Percentiles rank a stretch among this genome's conserved stretches.
Conservation (phyloP, 2,888 invertebrate genomes). For the Cephus runcator region DNA sequence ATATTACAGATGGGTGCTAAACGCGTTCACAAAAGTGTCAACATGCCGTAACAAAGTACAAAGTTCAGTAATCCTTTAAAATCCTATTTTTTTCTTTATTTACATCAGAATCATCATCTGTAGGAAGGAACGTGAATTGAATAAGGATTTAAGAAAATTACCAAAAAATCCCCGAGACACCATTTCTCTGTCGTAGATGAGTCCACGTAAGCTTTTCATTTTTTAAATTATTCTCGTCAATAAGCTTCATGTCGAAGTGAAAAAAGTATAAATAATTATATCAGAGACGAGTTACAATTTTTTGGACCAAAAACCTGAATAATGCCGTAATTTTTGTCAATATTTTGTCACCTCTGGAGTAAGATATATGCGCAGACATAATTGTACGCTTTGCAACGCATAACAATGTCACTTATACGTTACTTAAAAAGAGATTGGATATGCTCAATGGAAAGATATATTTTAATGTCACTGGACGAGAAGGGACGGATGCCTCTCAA, state of each 20-base stretch:
- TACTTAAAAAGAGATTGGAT: conserved; percentile 5
- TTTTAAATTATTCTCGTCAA: no score
- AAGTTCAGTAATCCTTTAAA: background rate
- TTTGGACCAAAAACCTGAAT: background rate
- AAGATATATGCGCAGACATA: background rate
- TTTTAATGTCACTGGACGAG: background rate
- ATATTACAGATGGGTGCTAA: background rate
- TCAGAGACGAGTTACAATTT: background rate
- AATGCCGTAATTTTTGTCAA: background rate
- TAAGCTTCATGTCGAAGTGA: background rate
- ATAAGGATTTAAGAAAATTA: background rate
- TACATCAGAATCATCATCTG: background rate
- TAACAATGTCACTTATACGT: background rate
- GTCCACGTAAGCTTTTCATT: no score
- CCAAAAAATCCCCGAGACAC: background rate
- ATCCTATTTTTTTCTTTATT: background rate
- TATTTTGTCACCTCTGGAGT: background rate
- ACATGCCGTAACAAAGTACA: background rate
- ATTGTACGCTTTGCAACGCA: background rate
- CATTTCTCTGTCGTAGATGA: background rate
- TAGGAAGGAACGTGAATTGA: background rate
- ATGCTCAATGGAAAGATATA: conserved; percentile 7
- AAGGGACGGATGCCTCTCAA: conserved; percentile 12
- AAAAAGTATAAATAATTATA: background rate
- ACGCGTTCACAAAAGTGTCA: background rate